A percentile compares a stretch with the other conserved stretches of the same genome.
These are phyloP conservation scores for Agrochola litura DNA, from an alignment of 2,888 invertebrate species.

Conservation along the genomic window DNA sequence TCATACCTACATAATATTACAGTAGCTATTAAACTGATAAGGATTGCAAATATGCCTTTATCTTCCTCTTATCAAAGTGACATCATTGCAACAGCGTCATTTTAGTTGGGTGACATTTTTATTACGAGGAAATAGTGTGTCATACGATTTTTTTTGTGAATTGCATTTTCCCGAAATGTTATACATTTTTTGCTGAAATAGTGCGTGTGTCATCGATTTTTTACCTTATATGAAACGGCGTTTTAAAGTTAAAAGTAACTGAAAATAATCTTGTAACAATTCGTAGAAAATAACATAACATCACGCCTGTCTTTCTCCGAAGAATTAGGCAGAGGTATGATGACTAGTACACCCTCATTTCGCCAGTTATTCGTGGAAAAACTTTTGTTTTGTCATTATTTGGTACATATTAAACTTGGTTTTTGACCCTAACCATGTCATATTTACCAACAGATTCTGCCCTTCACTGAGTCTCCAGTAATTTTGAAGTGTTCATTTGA, in stretches of 20 bases:
- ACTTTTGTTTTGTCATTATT: not conserved
- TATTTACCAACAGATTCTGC: not conserved
- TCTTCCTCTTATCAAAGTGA: conserved; percentile 39
- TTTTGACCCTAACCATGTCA: not conserved
- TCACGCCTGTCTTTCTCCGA: too few species aligned
- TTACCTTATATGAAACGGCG: conserved; percentile 6
- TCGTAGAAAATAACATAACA: not conserved
- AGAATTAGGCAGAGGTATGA: too few species aligned
- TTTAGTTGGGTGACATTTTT: not conserved
- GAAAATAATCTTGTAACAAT: not conserved
- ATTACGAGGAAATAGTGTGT: conserved; percentile 7
- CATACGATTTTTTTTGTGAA: conserved; percentile 54
- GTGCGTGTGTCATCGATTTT: not conserved
- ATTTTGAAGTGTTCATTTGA: not conserved
- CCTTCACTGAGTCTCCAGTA: not conserved
- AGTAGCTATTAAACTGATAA: conserved; percentile 38
- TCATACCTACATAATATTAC: conserved; percentile 13
- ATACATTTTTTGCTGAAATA: not conserved
- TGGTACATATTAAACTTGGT: not conserved
- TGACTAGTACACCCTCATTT: too few species aligned
- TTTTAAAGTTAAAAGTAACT: not conserved
- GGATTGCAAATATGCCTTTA: conserved; percentile 8
- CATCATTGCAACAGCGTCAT: conserved; percentile 21
- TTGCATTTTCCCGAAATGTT: conserved; percentile 45
- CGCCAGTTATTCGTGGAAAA: too few species aligned